Percentiles rank a stretch among this genome's conserved stretches.
phyloP scores from a whole-genome alignment of 2,888 invertebrate genomes.

The Hemithea aestivaria region DNA sequence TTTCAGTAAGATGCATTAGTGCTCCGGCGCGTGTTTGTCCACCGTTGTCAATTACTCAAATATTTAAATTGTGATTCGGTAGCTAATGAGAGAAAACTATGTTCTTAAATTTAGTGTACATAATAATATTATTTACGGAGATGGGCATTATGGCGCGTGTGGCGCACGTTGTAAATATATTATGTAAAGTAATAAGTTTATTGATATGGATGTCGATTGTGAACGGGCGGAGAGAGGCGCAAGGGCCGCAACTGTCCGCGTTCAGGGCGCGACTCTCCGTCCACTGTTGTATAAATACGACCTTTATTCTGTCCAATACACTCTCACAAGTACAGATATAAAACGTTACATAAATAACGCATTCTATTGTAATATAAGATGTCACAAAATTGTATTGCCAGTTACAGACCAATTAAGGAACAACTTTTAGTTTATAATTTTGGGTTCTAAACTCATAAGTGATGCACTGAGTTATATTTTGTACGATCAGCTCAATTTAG shows the following conservation, averaged over 20 bases:
- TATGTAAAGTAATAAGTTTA: slow-evolving; percentile 71
- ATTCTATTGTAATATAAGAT: slow-evolving; percentile 60
- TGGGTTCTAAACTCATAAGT: slow-evolving; percentile 64
- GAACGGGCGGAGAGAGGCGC: slow-evolving; percentile 33
- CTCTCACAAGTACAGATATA: slow-evolving; percentile 65
- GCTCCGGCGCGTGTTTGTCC: slow-evolving; percentile 76
- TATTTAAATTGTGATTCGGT: slow-evolving; percentile 79
- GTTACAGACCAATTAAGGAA: slow-evolving; percentile 64
- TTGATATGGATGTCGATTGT: slow-evolving; percentile 56
- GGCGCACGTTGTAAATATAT: slow-evolving; percentile 73
- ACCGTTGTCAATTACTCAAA: slow-evolving; percentile 78
- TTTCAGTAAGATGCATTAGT: slow-evolving; percentile 73
- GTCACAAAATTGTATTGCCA: slow-evolving; percentile 73
- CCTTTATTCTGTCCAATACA: slow-evolving; percentile 73
- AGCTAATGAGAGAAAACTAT: slow-evolving; percentile 78
- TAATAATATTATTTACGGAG: slow-evolving; percentile 72
- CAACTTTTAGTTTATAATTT: slow-evolving; percentile 60
- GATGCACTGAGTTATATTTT: slow-evolving; percentile 55
- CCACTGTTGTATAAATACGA: slow-evolving; percentile 52
- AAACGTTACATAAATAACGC: slow-evolving; percentile 64
- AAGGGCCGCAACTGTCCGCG: slow-evolving; percentile 19
- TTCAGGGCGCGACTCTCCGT: slow-evolving; percentile 18
- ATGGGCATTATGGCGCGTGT: slow-evolving; percentile 74
- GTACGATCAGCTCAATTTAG: slow-evolving; percentile 62
- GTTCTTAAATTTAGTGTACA: slow-evolving; percentile 76